Evolutionary conservation across 2,797 vertebrate genomes (phyloP).

Genomic region (Lagorchestes hirsutus): DNA sequence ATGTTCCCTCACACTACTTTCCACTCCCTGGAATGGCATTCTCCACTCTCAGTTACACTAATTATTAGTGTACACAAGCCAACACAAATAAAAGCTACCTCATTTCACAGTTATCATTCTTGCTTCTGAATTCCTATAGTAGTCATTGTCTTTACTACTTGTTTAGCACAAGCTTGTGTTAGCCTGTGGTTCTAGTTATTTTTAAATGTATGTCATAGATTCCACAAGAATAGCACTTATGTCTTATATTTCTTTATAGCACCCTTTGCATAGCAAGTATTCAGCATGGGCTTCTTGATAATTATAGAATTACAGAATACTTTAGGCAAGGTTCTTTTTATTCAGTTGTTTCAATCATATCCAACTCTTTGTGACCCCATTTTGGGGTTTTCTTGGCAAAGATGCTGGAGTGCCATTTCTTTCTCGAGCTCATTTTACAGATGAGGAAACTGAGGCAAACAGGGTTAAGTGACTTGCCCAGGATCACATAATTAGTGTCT

Average conservation of each 20-base stretch:
- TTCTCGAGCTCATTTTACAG: not conserved
- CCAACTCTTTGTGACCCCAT: not conserved
- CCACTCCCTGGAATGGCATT: not conserved
- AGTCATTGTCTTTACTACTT: accelerated
- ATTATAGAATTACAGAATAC: not conserved
- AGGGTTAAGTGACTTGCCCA: not conserved
- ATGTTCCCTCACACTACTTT: not conserved
- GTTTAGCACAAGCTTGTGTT: not conserved
- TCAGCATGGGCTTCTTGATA: not conserved
- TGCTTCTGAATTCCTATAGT: not conserved
- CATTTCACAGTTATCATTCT: not conserved
- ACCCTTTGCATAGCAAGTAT: not conserved
- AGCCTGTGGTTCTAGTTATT: not conserved
- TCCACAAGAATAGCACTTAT: not conserved
- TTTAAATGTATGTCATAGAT: not conserved
- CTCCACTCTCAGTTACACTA: not conserved
- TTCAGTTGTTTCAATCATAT: not conserved
- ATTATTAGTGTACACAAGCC: too few species aligned
- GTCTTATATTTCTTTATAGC: not conserved
- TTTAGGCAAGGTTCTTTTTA: not conserved
- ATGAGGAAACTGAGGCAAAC: not conserved
- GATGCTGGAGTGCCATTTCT: not conserved
- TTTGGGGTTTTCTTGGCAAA: not conserved
- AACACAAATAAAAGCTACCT: accelerated
- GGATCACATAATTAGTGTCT: not conserved